Base-by-base conservation (phyloP, 2,113 vertebrate species). In the Erythrocercus mccallii region DNA sequence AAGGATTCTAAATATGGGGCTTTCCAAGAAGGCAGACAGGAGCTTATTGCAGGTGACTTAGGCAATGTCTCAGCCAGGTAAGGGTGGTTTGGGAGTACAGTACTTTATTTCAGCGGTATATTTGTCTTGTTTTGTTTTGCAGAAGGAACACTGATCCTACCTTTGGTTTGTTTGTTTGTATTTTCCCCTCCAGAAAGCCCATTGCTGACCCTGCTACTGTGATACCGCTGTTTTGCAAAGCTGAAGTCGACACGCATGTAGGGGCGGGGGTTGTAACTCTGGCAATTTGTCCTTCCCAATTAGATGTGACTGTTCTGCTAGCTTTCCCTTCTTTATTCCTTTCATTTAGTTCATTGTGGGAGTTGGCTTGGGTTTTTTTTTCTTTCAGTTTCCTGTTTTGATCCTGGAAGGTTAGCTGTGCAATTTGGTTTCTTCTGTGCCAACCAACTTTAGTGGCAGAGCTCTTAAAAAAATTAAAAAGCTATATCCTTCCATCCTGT, bases 251-350 rank as follows among this genome's bases (percentile, higher is more conserved):
- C 93, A 96, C 81, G 96, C 97, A 97, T 97, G 97, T 97, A 97
- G 97, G 97, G 96, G 92, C 2, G 56, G 95, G 97, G 90, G 93
- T 89, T 94, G 94, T 96, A 84, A 91, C 92, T 95, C 96, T 79
- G 90, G 96, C 95, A 80, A 56, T 94, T 91, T 97, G 95, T 97
- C 92, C 95, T 97, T 94, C 95, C 96, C 8, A 0, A 94, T 62
- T 97, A 97, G 97, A 96, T 96, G 97, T 97, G 96, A 97, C 96
- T 97, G 96, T 97, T 96, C 92, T 96, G 95, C 97, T 97, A 97
- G 96, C 95, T 97, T 95, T 94, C 94, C 97, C 92, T 91, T 95
- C 93, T 97, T 95, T 97, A 96, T 96, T 96, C 93, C 96, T 97
- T 97, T 97, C 88, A 95, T 96, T 97, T 96, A 96, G 91, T 96